Evolutionary conservation across 2,797 vertebrate genomes (phyloP), one percentile per base, ranked within the genome.

Genomic region (Danio aesculapii): DNA sequence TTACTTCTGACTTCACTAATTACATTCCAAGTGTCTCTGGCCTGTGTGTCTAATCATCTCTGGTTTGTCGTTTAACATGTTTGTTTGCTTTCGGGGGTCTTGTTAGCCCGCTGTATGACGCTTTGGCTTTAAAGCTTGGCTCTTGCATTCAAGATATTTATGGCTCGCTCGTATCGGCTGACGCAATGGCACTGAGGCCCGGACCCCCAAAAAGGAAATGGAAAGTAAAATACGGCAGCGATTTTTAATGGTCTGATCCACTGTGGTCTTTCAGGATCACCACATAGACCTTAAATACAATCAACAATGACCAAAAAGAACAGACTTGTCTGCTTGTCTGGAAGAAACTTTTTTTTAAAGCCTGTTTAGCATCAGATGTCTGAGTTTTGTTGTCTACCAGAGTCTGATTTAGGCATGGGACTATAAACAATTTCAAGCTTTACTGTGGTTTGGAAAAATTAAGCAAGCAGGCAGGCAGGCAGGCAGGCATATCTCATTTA

Each of bases 111-210:
- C 8, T 30, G 30, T 30, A 59, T 64, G 58, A 52, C 47, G 13
- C 58, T 30, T 75, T 90, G 30, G 79, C 84, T 87, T 86, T 84
- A 84, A 88, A 90, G 87, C 90, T 92, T 84, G 86, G 88, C 91
- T 92, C 89, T 91, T 92, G 90, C 90, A 89, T 83, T 88, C 86
- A 89, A 86, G 89, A 90, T 94, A 94, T 94, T 94, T 94, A 92
- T 93, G 93, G 94, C 86, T 71, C 77, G 19, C 77, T 90, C 88
- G 86, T 90, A 92, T 92, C 90, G 91, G 90, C 90, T 92, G 92
- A 89, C 89, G 89, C 64, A 84, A 74, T 84, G 87, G 81, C 89
- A 91, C 86, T 87, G 89, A 92, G 88, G 85, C 88, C 84, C 64
- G 46, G 83, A 3, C 84, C 87, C 86, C 58, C 88, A 90, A 91